A percentile compares a stretch with the other conserved stretches of the same genome.
Evolutionary conservation across 2,888 invertebrate species (phyloP).

Genomic region (Cheilosia variabilis): DNA sequence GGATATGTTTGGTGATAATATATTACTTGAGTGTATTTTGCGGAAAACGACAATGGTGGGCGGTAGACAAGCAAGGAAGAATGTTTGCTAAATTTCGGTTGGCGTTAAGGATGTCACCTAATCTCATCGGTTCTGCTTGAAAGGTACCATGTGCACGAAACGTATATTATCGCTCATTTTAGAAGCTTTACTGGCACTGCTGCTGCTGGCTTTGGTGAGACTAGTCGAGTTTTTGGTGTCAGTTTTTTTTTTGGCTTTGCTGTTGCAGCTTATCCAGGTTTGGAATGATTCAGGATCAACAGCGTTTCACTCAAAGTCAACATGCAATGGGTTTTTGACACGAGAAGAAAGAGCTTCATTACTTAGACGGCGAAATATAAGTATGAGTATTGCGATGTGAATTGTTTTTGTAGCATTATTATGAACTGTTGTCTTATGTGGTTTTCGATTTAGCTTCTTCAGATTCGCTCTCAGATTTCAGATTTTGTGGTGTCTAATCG

Average conservation of each 20-base stretch:
- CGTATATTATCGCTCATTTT: slow-evolving; percentile 74
- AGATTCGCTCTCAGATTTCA: too few relatives aligned
- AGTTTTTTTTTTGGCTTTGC: not conserved
- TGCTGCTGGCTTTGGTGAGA: not conserved
- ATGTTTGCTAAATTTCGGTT: slow-evolving; percentile 59
- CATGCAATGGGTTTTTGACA: slow-evolving; percentile 55
- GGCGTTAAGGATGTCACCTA: slow-evolving; percentile 73
- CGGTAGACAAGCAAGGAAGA: slow-evolving; percentile 10
- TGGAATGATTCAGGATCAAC: slow-evolving; percentile 72
- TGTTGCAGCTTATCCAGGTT: slow-evolving; percentile 42
- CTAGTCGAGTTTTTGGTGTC: slow-evolving; percentile 31
- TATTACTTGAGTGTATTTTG: slow-evolving; percentile 64
- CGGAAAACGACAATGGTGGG: slow-evolving; percentile 28
- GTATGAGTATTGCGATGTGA: not conserved
- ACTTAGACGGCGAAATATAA: not conserved
- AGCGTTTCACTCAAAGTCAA: slow-evolving; percentile 69
- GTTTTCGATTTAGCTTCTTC: too few relatives aligned
- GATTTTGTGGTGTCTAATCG: too few relatives aligned
- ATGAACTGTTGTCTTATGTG: not conserved
- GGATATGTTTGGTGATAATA: slow-evolving; percentile 58
- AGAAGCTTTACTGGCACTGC: slow-evolving; percentile 50
- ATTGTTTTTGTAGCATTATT: not conserved
- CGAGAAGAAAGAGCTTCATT: slow-evolving; percentile 10
- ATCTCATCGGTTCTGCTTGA: slow-evolving; percentile 74
- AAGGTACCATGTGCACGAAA: slow-evolving; percentile 74